A percentile compares a stretch with the other conserved stretches of the same genome.
Evolutionary conservation across 2,113 vertebrate genomes (phyloP).

Genomic region (Serinus canaria): DNA sequence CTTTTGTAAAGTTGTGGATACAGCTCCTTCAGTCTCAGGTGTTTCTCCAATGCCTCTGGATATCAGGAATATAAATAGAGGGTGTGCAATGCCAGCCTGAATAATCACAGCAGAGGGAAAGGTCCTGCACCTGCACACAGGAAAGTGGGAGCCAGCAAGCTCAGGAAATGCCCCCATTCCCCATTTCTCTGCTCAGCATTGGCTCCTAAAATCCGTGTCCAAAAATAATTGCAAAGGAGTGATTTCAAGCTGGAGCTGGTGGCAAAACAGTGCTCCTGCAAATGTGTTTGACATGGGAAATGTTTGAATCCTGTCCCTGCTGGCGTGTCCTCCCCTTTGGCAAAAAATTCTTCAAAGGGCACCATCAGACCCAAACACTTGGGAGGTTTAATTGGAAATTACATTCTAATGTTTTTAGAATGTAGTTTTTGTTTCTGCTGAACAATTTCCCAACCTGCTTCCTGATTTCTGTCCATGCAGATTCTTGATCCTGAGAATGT

Average conservation of each 20-base stretch:
- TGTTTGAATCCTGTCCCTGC: neutral
- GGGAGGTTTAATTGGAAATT: neutral
- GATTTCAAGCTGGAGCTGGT: neutral
- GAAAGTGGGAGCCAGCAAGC: too few species aligned
- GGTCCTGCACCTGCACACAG: neutral
- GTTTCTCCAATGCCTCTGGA: neutral
- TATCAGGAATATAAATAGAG: rapidly evolving
- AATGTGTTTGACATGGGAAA: neutral
- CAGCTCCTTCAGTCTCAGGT: neutral
- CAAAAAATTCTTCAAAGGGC: neutral
- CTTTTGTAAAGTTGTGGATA: neutral
- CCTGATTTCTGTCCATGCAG: neutral
- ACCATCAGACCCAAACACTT: neutral
- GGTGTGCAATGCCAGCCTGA: neutral
- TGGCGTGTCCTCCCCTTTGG: neutral
- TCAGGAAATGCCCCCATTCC: rapidly evolving
- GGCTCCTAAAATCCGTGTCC: neutral
- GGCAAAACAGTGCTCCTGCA: neutral
- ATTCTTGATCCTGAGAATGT: neutral
- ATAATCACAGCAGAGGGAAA: rapidly evolving
- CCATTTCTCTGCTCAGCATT: neutral
- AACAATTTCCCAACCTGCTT: neutral
- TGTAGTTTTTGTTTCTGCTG: too few species aligned
- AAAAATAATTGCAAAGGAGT: neutral
- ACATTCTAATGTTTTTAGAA: neutral